phyloP scores from a whole-genome alignment of 2,113 vertebrate genomes.

The Muntiacus reevesi region DNA sequence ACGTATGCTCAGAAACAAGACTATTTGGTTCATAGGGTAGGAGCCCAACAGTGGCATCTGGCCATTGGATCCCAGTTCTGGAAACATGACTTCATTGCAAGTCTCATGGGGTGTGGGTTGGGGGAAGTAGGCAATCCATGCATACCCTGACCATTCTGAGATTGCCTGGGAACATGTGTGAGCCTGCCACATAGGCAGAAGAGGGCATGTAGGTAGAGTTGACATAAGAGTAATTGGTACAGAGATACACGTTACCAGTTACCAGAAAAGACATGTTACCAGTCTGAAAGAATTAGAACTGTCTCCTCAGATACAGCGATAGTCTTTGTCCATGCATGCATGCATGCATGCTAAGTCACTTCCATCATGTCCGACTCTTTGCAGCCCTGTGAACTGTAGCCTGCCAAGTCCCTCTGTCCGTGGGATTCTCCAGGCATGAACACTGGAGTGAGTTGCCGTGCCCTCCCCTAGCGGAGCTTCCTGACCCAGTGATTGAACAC shows the following conservation, averaged over 20 bases:
- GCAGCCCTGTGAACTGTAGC: not conserved
- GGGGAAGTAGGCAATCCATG: not conserved
- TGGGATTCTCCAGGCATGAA: not conserved
- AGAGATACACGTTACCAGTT: not conserved
- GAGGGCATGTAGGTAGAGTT: not conserved
- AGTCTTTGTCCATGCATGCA: not conserved
- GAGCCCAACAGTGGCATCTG: not conserved
- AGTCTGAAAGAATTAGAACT: not conserved
- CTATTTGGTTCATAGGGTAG: not conserved
- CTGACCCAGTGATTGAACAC: not conserved
- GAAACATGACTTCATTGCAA: not conserved
- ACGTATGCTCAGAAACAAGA: not conserved
- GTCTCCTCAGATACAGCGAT: not conserved
- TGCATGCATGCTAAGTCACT: not conserved
- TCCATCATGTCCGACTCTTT: not conserved
- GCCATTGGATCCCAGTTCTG: not conserved
- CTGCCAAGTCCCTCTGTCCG: not conserved
- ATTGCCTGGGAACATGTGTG: not conserved
- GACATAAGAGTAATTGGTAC: not conserved
- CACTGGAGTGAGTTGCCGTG: not conserved
- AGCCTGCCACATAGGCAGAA: not conserved
- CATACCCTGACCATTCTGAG: not conserved
- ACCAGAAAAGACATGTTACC: not conserved
- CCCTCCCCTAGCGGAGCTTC: not conserved
- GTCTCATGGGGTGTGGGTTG: not conserved